Conservation (phyloP, 2,113 vertebrate species). For the Sylvia atricapilla region DNA sequence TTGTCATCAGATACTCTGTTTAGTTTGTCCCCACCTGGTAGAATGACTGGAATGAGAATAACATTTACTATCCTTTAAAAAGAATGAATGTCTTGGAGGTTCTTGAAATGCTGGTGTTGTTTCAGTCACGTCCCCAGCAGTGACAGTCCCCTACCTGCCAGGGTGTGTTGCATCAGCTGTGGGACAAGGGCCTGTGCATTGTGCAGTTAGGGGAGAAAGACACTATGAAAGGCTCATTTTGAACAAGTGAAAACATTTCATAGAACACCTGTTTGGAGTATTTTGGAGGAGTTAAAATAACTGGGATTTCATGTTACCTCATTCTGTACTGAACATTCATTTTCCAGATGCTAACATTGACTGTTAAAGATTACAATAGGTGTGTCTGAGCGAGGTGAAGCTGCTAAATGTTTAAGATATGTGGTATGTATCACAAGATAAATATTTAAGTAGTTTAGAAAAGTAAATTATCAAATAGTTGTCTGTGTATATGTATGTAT, state of each 20-base stretch:
- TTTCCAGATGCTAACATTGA: not conserved
- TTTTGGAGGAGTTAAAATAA: not conserved
- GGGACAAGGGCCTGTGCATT: not conserved
- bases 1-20: not conserved
- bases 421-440: slow-evolving; percentile 57
- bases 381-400: slow-evolving; percentile 37
- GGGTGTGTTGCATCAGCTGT: not conserved
- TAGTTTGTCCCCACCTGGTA: not conserved
- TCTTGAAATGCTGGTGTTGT: not conserved
- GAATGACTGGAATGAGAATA: not conserved
- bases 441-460: slow-evolving; percentile 64
- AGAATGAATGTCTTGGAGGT: not conserved
- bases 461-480: slow-evolving; percentile 57
- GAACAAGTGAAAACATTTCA: not conserved
- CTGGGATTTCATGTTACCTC: not conserved
- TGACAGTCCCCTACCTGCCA: accelerated
- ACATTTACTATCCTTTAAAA: not conserved
- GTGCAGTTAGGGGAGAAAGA: not conserved
- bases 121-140: not conserved
- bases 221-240: not conserved
- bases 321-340: not conserved
- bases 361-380: slow-evolving; percentile 15
- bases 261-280: not conserved
- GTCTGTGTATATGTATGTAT: slow-evolving; percentile 52
- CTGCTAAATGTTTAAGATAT: slow-evolving; percentile 58